Evolutionary conservation across 2,113 vertebrate genomes (phyloP).

Genomic region (Gavialis gangeticus): DNA sequence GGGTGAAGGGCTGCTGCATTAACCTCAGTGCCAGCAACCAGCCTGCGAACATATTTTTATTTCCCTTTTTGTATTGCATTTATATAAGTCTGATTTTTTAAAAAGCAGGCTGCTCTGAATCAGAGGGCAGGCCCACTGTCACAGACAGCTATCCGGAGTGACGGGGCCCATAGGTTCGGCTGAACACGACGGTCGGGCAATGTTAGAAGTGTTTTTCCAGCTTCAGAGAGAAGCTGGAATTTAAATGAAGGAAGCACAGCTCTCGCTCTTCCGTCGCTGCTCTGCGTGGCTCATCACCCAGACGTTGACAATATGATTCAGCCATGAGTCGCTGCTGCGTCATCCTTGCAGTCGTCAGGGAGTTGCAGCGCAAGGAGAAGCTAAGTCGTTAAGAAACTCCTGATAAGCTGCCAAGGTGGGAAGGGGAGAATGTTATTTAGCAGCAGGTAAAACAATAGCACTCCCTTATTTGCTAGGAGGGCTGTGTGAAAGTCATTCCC

Average conservation of each 20-base stretch:
- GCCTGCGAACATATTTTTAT: not conserved
- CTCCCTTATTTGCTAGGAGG: constrained; percentile 10
- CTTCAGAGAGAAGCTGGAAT: constrained; percentile 18
- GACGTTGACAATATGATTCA: constrained; percentile 35
- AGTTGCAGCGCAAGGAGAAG: constrained; percentile 30
- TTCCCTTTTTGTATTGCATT: not conserved
- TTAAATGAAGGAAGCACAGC: not conserved
- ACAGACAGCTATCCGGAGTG: constrained; percentile 11
- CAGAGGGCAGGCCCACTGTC: constrained; percentile 13
- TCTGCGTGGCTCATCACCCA: not conserved
- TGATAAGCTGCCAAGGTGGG: not conserved
- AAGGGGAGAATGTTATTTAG: constrained; percentile 27
- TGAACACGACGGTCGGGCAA: fast-evolving
- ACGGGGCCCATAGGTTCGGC: not conserved
- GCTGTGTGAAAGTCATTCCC: constrained; percentile 6
- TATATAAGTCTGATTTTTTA: not conserved
- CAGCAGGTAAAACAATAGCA: not conserved
- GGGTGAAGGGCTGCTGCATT: not conserved
- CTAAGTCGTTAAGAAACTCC: not conserved
- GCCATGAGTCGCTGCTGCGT: constrained; percentile 36
- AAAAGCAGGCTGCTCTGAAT: constrained; percentile 34
- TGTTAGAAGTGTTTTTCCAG: not conserved
- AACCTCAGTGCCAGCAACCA: not conserved
- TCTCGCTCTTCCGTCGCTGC: constrained; percentile 21
- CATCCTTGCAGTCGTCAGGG: not conserved